These are phyloP conservation scores for Zaprionus tsacasi DNA, from an alignment of 1,140 invertebrate genomes.

Conservation along the genomic window DNA sequence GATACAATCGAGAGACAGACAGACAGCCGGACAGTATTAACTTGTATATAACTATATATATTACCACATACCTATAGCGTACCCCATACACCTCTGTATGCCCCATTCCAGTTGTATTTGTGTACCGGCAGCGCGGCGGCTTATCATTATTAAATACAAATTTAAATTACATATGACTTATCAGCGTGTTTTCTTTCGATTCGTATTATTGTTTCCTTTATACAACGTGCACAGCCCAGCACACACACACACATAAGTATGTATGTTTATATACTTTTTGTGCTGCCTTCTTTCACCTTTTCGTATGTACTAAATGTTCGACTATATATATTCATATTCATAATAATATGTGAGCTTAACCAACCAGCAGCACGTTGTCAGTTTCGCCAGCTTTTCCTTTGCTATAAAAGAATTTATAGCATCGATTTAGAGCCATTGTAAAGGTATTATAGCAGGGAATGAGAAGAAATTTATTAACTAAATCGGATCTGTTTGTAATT, in stretches of 20 bases:
- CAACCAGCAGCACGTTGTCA: conserved; percentile 39
- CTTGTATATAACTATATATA: conserved; percentile 13
- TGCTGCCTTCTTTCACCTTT: conserved; percentile 34
- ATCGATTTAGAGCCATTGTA: too few species aligned
- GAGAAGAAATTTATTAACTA: too few species aligned
- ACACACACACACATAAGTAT: background rate
- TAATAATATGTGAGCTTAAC: background rate
- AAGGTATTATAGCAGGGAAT: too few species aligned
- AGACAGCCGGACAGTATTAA: conserved; percentile 18
- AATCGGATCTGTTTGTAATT: too few species aligned
- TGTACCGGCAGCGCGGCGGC: conserved; percentile 44
- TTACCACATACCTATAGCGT: too few species aligned
- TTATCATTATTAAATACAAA: conserved; percentile 79
- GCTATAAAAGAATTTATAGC: too few species aligned
- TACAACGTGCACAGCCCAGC: conserved; percentile 1
- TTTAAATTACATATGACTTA: conserved; percentile 80
- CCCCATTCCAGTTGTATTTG: conserved; percentile 40
- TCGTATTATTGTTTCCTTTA: conserved; percentile 33
- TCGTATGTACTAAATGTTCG: conserved; percentile 12
- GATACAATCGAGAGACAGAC: conserved; percentile 35
- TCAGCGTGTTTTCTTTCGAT: conserved; percentile 60
- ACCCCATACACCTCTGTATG: conserved; percentile 22
- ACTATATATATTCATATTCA: background rate
- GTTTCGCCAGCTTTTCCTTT: conserved; percentile 34
- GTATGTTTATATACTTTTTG: conserved; percentile 10